Percentiles rank a stretch among this genome's conserved stretches.
Evolutionary conservation across 1,140 invertebrate species (phyloP).

Genomic region (Delia radicum): DNA sequence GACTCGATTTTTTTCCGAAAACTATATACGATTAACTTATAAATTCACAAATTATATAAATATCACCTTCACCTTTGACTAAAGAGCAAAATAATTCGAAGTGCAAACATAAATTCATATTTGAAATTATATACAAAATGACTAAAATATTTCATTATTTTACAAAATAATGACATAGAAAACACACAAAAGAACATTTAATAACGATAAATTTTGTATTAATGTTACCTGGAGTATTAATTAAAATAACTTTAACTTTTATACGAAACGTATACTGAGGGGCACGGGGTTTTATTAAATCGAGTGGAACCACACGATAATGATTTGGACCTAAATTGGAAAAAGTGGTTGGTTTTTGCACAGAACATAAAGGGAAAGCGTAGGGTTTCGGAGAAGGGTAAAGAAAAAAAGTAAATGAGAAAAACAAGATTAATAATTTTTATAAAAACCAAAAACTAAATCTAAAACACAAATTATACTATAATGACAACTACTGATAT

Average conservation of each 20-base stretch:
- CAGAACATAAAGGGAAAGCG: no score
- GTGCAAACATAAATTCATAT: no score
- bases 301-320: slow-evolving; percentile 50
- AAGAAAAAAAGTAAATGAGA: not conserved
- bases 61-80: no score
- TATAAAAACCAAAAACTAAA: not conserved
- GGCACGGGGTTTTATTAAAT: slow-evolving; percentile 48
- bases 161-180: no score
- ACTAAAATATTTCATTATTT: not conserved
- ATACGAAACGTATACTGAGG: slow-evolving; percentile 53
- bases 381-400: not conserved
- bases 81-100: no score
- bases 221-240: slow-evolving; percentile 53
- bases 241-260: slow-evolving; percentile 50
- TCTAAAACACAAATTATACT: not conserved
- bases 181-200: not conserved
- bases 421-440: slow-evolving; percentile 10
- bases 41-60: no score
- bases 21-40: no score
- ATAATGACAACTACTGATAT: not conserved
- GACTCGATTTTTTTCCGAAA: no score
- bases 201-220: no score
- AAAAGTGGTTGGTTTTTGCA: not conserved
- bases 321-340: slow-evolving; percentile 44
- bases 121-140: no score